Conservation (phyloP, 2,797 vertebrate genomes). For the Steatocranus sp. region DNA sequence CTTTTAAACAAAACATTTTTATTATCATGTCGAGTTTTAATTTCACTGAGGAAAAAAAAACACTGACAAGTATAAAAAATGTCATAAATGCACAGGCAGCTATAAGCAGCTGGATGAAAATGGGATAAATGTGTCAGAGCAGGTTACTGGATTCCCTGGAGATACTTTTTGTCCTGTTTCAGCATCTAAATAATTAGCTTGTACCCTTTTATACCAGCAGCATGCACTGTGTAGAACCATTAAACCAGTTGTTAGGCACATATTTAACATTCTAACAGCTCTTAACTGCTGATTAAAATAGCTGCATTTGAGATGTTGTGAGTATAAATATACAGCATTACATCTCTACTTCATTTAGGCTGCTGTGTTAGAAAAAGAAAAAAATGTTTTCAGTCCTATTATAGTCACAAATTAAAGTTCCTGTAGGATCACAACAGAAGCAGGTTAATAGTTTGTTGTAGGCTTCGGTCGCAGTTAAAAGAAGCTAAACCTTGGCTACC, state of each 20-base stretch:
- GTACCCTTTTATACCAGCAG: background rate
- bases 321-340: background rate
- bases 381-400: background rate
- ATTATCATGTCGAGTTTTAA: background rate
- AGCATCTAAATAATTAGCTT: slow-evolving; percentile 48
- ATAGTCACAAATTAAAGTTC: background rate
- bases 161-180: slow-evolving; percentile 7
- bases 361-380: background rate
- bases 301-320: background rate
- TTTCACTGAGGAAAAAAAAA: background rate
- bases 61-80: background rate
- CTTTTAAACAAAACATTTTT: background rate
- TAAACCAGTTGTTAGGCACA: background rate
- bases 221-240: background rate
- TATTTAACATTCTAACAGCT: background rate
- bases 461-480: background rate
- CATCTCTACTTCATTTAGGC: background rate
- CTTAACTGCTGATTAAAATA: background rate
- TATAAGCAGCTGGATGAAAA: background rate
- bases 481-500: background rate
- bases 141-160: background rate
- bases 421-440: background rate
- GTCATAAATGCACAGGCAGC: slow-evolving; percentile 12
- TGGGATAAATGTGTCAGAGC: slow-evolving; percentile 1
- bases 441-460: background rate